Conservation (phyloP, 1,140 invertebrate genomes). For the Heliconius congener region DNA sequence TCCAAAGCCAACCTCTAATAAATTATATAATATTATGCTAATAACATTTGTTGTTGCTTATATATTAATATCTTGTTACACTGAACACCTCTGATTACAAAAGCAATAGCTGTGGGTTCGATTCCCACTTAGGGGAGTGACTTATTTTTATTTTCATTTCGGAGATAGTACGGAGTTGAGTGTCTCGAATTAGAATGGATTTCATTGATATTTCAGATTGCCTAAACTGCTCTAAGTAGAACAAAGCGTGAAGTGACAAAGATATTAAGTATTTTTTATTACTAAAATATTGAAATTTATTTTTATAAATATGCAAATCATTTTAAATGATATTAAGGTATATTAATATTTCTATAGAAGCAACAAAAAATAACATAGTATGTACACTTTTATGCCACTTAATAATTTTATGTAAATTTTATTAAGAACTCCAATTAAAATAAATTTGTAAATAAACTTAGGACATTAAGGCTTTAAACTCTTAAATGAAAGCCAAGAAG, state of each 20-base stretch:
- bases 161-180: too few relatives aligned
- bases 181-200: too few relatives aligned
- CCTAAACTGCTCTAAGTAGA: too few relatives aligned
- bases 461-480: background rate
- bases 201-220: too few relatives aligned
- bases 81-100: background rate
- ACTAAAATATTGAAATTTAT: too few relatives aligned
- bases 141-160: too few relatives aligned
- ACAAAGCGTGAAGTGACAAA: too few relatives aligned
- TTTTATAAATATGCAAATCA: too few relatives aligned
- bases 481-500: slow-evolving; percentile 2
- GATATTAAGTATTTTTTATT: too few relatives aligned
- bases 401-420: background rate
- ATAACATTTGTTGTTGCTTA: background rate
- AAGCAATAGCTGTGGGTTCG: background rate
- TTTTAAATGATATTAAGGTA: too few relatives aligned
- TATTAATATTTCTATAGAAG: too few relatives aligned
- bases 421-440: background rate
- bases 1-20: background rate
- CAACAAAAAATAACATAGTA: background rate
- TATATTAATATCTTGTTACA: background rate
- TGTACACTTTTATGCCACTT: background rate
- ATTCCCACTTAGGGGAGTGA: too few relatives aligned
- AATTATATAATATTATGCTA: background rate
- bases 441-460: background rate